These are phyloP conservation scores for Tor tambroides DNA, from an alignment of 2,113 vertebrate species.

Conservation along the genomic window DNA sequence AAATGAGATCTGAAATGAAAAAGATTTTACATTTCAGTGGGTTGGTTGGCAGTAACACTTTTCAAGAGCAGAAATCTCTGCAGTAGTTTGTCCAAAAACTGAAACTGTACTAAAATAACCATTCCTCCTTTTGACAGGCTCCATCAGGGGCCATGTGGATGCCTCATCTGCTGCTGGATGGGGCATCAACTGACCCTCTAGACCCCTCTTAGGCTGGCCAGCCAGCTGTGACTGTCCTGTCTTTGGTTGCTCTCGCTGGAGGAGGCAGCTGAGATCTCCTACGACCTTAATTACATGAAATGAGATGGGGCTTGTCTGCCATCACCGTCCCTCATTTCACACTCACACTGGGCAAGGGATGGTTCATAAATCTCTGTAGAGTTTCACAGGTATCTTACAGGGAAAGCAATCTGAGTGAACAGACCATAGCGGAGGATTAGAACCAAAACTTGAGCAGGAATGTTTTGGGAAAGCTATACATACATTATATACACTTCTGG, in stretches of 20 bases:
- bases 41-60: not conserved
- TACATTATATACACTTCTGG: not conserved
- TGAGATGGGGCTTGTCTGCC: conserved; percentile 56
- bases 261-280: conserved; percentile 39
- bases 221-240: conserved; percentile 46
- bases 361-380: conserved; percentile 56
- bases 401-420: conserved; percentile 33
- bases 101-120: conserved; percentile 2
- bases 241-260: conserved; percentile 37
- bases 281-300: conserved; percentile 56
- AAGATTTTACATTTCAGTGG: not conserved
- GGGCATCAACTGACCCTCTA: conserved; percentile 32
- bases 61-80: not conserved
- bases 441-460: not conserved
- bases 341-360: conserved; percentile 40
- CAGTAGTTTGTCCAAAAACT: not conserved
- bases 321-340: conserved; percentile 54
- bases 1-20: too few species aligned
- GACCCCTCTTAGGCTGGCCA: conserved; percentile 38
- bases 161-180: conserved; percentile 53
- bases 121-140: conserved; percentile 41
- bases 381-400: conserved; percentile 46
- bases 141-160: conserved; percentile 24
- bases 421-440: conserved; percentile 4
- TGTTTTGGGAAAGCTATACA: not conserved